Conservation (phyloP, 2,888 invertebrate genomes). For the Melinaea menophilus region DNA sequence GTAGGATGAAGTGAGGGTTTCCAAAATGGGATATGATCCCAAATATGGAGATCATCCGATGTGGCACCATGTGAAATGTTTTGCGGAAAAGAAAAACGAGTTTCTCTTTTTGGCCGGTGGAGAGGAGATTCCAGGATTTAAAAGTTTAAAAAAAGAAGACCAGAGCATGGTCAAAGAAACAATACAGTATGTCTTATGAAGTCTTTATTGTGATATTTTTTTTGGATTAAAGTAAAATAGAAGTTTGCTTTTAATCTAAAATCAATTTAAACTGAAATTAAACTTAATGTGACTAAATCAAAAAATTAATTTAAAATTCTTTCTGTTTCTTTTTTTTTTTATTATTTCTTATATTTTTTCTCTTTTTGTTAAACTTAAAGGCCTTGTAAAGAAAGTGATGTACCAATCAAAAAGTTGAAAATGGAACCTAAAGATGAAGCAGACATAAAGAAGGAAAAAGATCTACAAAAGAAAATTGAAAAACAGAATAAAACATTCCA, state of each 20-base stretch:
- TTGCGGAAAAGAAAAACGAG: conserved; percentile 84
- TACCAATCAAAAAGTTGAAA: conserved; percentile 84
- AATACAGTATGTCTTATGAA: conserved; percentile 77
- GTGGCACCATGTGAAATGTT: conserved; percentile 96
- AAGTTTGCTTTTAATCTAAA: no score
- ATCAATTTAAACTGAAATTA: no score
- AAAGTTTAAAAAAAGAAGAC: conserved; percentile 83
- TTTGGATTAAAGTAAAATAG: no score
- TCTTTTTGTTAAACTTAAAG: conserved; percentile 36
- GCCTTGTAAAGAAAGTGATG: conserved; percentile 68
- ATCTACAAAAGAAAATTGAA: conserved; percentile 78
- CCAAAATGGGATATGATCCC: conserved; percentile 90
- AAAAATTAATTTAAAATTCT: no score
- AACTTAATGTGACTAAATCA: no score
- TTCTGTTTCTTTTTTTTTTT: no score
- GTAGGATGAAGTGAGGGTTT: conserved; percentile 84
- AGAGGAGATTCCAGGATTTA: conserved; percentile 87
- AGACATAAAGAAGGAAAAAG: conserved; percentile 70
- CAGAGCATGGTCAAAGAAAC: conserved; percentile 79
- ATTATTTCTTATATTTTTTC: not conserved
- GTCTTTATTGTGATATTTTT: no score
- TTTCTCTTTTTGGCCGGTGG: conserved; percentile 86
- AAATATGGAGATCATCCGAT: conserved; percentile 89
- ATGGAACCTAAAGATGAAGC: conserved; percentile 76
- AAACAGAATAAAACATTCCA: conserved; percentile 83